Conservation (phyloP, 2,888 invertebrate genomes). For the Petrophora chlorosata region DNA sequence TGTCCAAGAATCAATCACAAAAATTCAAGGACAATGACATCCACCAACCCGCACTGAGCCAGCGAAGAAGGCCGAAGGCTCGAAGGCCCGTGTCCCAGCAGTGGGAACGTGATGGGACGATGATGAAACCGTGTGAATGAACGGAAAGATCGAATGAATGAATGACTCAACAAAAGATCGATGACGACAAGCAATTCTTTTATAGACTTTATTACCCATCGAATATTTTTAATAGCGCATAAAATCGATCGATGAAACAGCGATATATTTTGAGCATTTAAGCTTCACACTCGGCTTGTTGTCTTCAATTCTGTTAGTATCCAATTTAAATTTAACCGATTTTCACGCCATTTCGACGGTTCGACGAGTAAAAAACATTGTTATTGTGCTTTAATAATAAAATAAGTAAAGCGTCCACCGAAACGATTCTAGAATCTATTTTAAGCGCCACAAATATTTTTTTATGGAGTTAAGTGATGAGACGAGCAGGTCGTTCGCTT, state of each 20-base stretch:
- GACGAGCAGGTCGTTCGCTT: no score
- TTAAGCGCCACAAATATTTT: no score
- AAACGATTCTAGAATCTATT: neutral
- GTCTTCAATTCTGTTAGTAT: neutral
- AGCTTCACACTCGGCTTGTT: slow-evolving; percentile 3
- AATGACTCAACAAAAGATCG: slow-evolving; percentile 1
- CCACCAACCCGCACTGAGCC: no score
- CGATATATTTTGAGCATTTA: no score
- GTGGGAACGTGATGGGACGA: no score
- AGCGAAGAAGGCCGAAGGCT: no score
- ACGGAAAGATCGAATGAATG: slow-evolving; percentile 13
- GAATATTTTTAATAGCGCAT: neutral
- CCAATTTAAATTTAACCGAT: slow-evolving; percentile 5
- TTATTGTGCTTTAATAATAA: neutral
- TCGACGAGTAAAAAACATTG: neutral
- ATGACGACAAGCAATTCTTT: neutral
- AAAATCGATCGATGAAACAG: neutral
- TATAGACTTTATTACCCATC: neutral
- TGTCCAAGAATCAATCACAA: no score
- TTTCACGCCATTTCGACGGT: neutral
- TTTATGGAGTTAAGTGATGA: no score
- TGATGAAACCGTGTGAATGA: slow-evolving; percentile 9
- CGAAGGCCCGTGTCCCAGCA: no score
- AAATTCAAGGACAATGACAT: no score
- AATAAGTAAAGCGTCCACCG: neutral